phyloP scores from a whole-genome alignment of 1,140 invertebrate species.

The Atta texana region DNA sequence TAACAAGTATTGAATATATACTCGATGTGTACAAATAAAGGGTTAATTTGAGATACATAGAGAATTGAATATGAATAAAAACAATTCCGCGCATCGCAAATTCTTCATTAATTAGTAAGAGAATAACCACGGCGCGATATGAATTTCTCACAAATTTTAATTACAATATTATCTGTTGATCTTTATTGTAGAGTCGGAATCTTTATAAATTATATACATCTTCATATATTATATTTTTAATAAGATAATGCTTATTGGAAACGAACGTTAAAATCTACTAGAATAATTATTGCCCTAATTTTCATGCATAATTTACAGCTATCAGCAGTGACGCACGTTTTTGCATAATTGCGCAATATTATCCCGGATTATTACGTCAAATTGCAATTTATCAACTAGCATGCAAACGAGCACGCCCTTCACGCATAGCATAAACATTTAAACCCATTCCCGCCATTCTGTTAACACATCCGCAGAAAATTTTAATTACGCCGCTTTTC shows the following conservation, averaged over 20 bases:
- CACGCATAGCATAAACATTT: constrained; percentile 45
- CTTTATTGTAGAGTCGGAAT: constrained; percentile 8
- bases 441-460: not conserved
- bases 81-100: not conserved
- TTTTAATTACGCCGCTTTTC: constrained; percentile 15
- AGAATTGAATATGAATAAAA: constrained; percentile 1
- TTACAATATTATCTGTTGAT: not conserved
- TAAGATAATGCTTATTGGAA: constrained; percentile 10
- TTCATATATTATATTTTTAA: constrained; percentile 43
- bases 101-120: constrained; percentile 34
- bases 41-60: constrained; percentile 8
- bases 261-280: constrained; percentile 56
- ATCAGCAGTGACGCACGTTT: constrained; percentile 57
- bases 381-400: constrained; percentile 62
- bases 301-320: constrained; percentile 51
- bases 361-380: constrained; percentile 56
- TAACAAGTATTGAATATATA: not conserved
- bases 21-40: not conserved
- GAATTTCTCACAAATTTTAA: constrained; percentile 25
- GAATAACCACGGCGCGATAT: not conserved
- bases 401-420: constrained; percentile 54
- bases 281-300: constrained; percentile 51
- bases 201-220: constrained; percentile 41
- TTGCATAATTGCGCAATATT: constrained; percentile 63
- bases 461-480: constrained; percentile 20